Evolutionary conservation across 2,797 vertebrate genomes (phyloP).

Genomic region (Garrulus glandarius): DNA sequence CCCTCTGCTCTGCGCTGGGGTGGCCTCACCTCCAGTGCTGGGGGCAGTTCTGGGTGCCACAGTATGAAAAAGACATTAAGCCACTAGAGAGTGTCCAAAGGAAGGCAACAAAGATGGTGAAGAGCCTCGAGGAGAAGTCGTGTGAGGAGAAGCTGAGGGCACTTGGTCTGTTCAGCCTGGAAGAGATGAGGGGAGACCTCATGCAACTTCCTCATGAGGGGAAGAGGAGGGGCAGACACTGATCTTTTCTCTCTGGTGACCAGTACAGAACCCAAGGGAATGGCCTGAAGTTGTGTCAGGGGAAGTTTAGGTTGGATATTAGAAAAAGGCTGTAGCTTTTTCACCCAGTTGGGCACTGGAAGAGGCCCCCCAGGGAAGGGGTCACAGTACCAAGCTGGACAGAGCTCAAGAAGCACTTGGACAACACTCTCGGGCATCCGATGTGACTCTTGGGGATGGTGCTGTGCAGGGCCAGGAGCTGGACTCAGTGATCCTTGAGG

Average conservation of each 20-base stretch:
- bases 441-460: background rate
- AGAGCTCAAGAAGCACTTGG: background rate
- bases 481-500: too few relatives aligned
- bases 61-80: fast-evolving
- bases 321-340: background rate
- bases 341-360: background rate
- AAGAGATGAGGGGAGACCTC: background rate
- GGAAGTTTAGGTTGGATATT: background rate
- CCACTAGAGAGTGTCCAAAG: background rate
- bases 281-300: background rate
- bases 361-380: background rate
- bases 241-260: background rate
- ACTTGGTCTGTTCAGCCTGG: background rate
- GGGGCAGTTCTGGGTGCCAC: background rate
- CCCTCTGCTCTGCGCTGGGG: background rate
- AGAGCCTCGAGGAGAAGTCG: too few relatives aligned
- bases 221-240: background rate
- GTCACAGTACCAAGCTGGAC: background rate
- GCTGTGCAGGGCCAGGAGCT: too few relatives aligned
- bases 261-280: background rate
- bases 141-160: fast-evolving
- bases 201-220: fast-evolving
- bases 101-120: background rate
- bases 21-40: fast-evolving
- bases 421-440: fast-evolving